Evolutionary conservation across 2,797 vertebrate species (phyloP).

Genomic region (Sciurus carolinensis): DNA sequence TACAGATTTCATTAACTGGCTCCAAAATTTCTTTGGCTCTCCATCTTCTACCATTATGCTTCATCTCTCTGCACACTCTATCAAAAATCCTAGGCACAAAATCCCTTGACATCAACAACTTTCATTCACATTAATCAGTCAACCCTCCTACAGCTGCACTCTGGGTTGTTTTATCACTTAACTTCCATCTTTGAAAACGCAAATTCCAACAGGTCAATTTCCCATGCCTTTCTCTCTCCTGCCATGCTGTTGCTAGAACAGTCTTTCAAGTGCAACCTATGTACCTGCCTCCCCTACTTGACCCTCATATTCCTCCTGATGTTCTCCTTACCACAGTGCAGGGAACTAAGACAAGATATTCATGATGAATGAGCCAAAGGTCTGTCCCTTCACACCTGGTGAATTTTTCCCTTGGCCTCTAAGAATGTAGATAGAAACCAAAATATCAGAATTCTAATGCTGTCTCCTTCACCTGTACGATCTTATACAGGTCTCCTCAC

Average conservation of each 20-base stretch:
- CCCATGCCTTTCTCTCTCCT: not conserved
- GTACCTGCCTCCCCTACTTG: not conserved
- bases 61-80: not conserved
- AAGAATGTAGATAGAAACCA: not conserved
- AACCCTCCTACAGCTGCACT: not conserved
- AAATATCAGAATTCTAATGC: not conserved
- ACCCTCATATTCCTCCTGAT: not conserved
- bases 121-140: not conserved
- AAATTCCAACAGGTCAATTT: not conserved
- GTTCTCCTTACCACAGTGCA: not conserved
- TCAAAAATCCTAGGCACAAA: not conserved
- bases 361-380: not conserved
- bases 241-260: not conserved
- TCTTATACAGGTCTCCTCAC: not conserved
- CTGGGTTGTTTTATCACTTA: not conserved
- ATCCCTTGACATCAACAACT: not conserved
- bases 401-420: not conserved
- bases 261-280: not conserved
- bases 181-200: conserved; percentile 23
- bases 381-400: not conserved
- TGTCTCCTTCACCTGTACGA: not conserved
- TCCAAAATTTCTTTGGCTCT: not conserved
- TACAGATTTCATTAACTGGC: conserved; percentile 16
- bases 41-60: not conserved
- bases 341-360: not conserved